These are phyloP conservation scores for Myopa tessellatipennis DNA, from an alignment of 2,888 invertebrate genomes.

Conservation along the genomic window DNA sequence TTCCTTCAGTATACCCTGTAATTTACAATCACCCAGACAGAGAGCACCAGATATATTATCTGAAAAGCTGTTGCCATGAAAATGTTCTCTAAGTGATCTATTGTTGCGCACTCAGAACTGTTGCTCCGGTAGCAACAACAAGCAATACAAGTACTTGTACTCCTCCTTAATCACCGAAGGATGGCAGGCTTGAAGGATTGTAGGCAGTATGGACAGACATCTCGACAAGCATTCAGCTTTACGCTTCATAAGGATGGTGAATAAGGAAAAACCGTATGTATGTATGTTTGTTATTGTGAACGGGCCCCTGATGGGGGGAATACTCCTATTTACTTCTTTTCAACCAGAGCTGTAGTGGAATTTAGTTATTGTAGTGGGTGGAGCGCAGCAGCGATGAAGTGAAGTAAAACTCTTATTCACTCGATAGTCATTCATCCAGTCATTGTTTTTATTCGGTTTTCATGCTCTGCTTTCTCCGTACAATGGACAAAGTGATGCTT, in stretches of 20 bases:
- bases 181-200: neutral
- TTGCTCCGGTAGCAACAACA: constrained; percentile 19
- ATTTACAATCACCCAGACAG: too few relatives aligned
- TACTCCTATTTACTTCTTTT: neutral
- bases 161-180: constrained; percentile 10
- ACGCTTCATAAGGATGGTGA: neutral
- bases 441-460: constrained; percentile 29
- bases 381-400: constrained; percentile 29
- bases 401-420: constrained; percentile 37
- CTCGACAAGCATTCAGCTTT: constrained; percentile 1
- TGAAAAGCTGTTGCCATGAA: constrained; percentile 11
- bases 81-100: constrained; percentile 25
- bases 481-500: constrained; percentile 3
- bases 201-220: neutral
- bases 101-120: constrained; percentile 26
- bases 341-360: neutral
- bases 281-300: too few relatives aligned
- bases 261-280: neutral
- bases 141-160: neutral
- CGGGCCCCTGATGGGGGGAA: too few relatives aligned
- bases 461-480: constrained; percentile 1
- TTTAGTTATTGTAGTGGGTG: constrained; percentile 21
- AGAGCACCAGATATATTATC: neutral
- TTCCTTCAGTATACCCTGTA: too few relatives aligned
- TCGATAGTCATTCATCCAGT: constrained; percentile 27